Evolutionary conservation across 2,113 vertebrate species (phyloP).

Genomic region (Mesembrinibis cayennensis): DNA sequence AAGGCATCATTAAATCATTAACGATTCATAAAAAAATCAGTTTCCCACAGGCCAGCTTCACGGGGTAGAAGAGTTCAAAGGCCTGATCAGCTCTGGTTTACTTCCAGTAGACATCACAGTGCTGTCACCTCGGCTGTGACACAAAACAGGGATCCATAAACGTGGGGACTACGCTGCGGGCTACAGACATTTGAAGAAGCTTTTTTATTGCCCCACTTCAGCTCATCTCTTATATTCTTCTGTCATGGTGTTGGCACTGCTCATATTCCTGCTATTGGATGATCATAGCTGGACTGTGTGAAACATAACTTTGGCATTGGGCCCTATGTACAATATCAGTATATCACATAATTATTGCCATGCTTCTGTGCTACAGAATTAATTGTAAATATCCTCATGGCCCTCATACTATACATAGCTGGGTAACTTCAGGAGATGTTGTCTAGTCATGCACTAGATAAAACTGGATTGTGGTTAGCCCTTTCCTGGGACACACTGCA

Average conservation of each 20-base stretch:
- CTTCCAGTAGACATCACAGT: not conserved
- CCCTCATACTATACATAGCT: not conserved
- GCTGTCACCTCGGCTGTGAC: not conserved
- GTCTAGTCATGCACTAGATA: not conserved
- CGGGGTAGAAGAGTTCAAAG: not conserved
- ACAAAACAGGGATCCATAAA: not conserved
- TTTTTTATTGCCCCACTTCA: not conserved
- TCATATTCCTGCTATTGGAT: not conserved
- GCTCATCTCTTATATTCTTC: not conserved
- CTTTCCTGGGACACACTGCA: not conserved
- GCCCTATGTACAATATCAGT: not conserved
- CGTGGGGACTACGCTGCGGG: not conserved
- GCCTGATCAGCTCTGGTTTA: not conserved
- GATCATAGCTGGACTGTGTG: not conserved
- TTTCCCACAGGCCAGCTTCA: not conserved
- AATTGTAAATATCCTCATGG: not conserved
- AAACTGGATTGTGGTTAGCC: not conserved
- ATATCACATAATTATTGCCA: not conserved
- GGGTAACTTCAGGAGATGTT: not conserved
- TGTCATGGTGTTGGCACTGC: not conserved
- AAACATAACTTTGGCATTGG: not conserved
- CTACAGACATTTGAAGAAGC: not conserved
- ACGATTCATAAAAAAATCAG: not conserved
- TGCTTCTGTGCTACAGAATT: not conserved
- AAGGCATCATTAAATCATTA: not conserved